Evolutionary conservation across 2,113 vertebrate species (phyloP).

Genomic region (Melospiza georgiana): DNA sequence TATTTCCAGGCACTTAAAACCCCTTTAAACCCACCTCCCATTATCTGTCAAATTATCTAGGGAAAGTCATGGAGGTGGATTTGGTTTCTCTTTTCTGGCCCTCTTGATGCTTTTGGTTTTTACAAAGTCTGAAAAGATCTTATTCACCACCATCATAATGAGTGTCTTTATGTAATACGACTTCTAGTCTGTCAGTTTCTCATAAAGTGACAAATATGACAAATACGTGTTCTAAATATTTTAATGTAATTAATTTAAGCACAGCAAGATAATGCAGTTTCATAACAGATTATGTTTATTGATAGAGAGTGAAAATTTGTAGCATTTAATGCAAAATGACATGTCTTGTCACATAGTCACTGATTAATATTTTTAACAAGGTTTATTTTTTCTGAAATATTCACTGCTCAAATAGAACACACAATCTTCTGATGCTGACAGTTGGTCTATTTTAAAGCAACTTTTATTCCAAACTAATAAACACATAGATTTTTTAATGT

Average conservation of each 20-base stretch:
- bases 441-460: not conserved
- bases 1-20: not conserved
- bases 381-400: conserved; percentile 1
- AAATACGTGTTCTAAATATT: conserved; percentile 19
- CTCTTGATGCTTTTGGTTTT: not conserved
- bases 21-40: not conserved
- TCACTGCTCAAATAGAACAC: not conserved
- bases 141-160: not conserved
- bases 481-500: not conserved
- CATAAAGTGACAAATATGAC: conserved; percentile 16
- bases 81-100: not conserved
- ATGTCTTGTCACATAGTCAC: conserved; percentile 1
- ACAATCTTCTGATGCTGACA: not conserved
- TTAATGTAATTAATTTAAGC: conserved; percentile 29
- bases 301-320: not conserved
- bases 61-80: no score
- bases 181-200: conserved; percentile 1
- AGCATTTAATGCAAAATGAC: conserved; percentile 30
- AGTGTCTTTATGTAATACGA: not conserved
- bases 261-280: not conserved
- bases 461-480: not conserved
- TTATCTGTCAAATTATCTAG: not conserved
- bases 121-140: not conserved
- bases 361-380: conserved; percentile 36
- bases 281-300: conserved; percentile 7